Base-by-base conservation (phyloP, 1,140 invertebrate genomes). In the Oedothorax gibbosus region DNA sequence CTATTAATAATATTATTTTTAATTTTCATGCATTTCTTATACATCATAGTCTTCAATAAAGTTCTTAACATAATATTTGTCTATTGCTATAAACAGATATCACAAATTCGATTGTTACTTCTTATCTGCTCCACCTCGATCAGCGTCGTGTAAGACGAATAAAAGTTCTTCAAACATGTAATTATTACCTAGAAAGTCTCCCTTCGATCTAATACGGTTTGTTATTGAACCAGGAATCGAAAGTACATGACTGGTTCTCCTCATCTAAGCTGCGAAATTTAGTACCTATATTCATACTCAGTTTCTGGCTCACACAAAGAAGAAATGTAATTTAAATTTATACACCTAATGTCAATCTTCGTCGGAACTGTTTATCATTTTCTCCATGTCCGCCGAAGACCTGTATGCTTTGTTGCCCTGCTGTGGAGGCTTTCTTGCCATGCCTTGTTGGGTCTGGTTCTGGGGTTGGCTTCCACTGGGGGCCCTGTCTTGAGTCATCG, bases 301-400 rank as follows among this genome's bases (percentile, higher is more conserved):
- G 66, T 72, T 71, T 60, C 65, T 71, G 64, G 54, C 78, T 21
- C 20, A 68, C 78, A 20, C 21, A 18, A 57, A 49, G 66, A 62
- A 20, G 10, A 11, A 69, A 81, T 57, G 21, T 9, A 79, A 56
- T 60, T 68, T 79, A 68, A 79, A 53, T 12, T 10, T 60, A n/a
- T 81, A 62, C 53, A 73, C 50, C 69, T 78, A 85, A 51, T 78
- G 64, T 86, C 79, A 84, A 56, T 85, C 69, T 87, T 75, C 83
- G 53, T 83, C 87, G 50, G 84, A 85, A 79, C 75, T 71, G n/a
- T 68, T 85, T 4, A 86, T 84, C 50, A 86, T 83, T 66, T 73
- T 83, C 51, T 86, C 86, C 86, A 86, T 86, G 54, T 86, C 86
- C 12, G 69, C 77, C 4, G 76, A 73, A 18, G 86, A 79, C 6